Evolutionary conservation across 2,113 vertebrate genomes (phyloP).

Genomic region (Etia nguti): DNA sequence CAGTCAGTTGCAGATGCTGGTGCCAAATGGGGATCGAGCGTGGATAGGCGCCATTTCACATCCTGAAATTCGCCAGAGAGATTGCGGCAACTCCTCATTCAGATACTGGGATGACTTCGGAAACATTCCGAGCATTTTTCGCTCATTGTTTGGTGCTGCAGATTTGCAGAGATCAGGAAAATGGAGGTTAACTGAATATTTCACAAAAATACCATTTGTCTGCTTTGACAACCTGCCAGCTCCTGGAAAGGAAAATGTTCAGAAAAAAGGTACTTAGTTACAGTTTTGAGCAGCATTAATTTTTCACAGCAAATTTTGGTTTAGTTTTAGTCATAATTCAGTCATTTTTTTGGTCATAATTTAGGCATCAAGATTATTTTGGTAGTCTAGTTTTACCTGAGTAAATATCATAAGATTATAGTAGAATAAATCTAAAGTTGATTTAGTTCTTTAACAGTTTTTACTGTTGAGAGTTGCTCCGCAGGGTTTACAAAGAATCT

Average conservation of each 20-base stretch:
- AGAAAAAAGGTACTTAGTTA: too few species aligned
- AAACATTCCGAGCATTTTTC: not conserved
- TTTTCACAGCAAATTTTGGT: too few species aligned
- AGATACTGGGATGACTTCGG: not conserved
- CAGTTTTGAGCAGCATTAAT: not conserved
- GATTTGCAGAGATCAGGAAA: not conserved
- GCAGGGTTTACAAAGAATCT: too few species aligned
- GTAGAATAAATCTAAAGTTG: too few species aligned
- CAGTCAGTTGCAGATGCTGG: not conserved
- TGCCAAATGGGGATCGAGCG: not conserved
- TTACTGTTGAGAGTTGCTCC: too few species aligned
- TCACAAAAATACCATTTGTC: not conserved
- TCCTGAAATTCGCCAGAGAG: accelerated
- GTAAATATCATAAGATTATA: too few species aligned
- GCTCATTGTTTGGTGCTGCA: not conserved
- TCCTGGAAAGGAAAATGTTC: not conserved
- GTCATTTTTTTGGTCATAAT: too few species aligned
- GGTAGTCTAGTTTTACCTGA: too few species aligned
- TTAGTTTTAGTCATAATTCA: too few species aligned
- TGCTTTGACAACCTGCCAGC: not conserved
- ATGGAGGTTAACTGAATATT: not conserved
- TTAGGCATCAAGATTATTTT: too few species aligned
- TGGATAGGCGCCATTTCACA: accelerated
- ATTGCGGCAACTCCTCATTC: not conserved
- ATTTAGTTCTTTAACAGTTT: too few species aligned